Evolutionary conservation across 2,888 invertebrate genomes (phyloP).

Genomic region (Cenopis cana): DNA sequence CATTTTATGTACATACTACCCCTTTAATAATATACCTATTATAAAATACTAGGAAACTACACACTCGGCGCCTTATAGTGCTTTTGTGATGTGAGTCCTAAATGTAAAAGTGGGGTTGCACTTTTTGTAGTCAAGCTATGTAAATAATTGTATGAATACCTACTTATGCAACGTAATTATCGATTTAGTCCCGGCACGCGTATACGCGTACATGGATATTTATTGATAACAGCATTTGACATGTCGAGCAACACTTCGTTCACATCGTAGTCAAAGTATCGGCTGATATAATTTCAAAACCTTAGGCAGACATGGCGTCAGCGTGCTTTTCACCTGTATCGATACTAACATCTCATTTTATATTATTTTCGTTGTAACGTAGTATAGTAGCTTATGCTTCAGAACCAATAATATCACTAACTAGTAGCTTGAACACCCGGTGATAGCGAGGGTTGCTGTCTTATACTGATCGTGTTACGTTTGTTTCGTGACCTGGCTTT

Average conservation of each 20-base stretch:
- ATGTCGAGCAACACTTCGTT: background rate
- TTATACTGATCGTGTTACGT: background rate
- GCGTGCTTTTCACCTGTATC: constrained; percentile 2
- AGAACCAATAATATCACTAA: constrained; percentile 13
- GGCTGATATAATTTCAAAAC: background rate
- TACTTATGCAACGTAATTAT: background rate
- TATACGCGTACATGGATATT: background rate
- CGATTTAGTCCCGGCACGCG: background rate
- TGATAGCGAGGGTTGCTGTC: background rate
- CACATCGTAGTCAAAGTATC: background rate
- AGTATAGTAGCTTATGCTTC: constrained; percentile 13
- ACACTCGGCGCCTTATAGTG: background rate
- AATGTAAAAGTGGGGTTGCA: background rate
- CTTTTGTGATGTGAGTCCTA: constrained; percentile 13
- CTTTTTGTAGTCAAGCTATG: no score
- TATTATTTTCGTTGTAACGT: background rate
- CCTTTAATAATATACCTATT: no score
- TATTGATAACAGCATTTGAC: background rate
- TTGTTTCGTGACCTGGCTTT: background rate
- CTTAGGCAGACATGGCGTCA: background rate
- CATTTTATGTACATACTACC: background rate
- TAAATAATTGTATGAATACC: background rate
- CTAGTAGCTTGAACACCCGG: background rate
- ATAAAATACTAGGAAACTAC: no score
- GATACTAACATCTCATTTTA: constrained; percentile 8